Conservation (phyloP, 2,113 vertebrate genomes). For the Aleadryas rufinucha region DNA sequence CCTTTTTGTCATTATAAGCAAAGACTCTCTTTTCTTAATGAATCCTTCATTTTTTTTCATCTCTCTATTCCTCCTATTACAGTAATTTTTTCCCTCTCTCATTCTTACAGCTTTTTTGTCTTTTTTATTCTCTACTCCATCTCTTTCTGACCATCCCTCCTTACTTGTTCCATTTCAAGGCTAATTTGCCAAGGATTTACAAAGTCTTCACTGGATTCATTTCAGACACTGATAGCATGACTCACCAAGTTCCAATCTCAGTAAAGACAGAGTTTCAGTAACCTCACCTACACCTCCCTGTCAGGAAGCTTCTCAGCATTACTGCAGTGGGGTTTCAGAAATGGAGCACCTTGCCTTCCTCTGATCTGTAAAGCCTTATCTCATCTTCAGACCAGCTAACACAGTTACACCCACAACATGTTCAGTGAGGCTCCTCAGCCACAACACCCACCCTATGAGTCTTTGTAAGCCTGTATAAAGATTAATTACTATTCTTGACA, state of each 20-base stretch:
- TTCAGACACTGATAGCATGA: background rate
- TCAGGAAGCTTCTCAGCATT: background rate
- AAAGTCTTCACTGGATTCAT: background rate
- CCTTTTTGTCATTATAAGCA: background rate
- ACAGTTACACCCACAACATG: background rate
- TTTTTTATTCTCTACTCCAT: background rate
- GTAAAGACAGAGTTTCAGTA: background rate
- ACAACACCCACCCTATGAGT: background rate
- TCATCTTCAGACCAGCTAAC: background rate
- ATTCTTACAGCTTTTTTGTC: background rate
- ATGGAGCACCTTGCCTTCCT: background rate
- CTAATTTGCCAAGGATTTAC: background rate
- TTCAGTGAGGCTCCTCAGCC: background rate
- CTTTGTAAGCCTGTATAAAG: background rate
- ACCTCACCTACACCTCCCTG: background rate
- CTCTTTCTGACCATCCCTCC: background rate
- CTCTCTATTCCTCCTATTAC: background rate
- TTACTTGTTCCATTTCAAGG: background rate
- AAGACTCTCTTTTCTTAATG: background rate
- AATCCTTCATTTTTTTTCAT: background rate
- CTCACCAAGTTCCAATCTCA: background rate
- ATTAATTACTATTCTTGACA: background rate
- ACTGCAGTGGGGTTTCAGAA: background rate
- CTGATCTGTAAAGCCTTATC: background rate
- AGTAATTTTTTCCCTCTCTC: accelerated